Base-by-base conservation (phyloP, 2,113 vertebrate genomes). In the Apteryx mantelli region DNA sequence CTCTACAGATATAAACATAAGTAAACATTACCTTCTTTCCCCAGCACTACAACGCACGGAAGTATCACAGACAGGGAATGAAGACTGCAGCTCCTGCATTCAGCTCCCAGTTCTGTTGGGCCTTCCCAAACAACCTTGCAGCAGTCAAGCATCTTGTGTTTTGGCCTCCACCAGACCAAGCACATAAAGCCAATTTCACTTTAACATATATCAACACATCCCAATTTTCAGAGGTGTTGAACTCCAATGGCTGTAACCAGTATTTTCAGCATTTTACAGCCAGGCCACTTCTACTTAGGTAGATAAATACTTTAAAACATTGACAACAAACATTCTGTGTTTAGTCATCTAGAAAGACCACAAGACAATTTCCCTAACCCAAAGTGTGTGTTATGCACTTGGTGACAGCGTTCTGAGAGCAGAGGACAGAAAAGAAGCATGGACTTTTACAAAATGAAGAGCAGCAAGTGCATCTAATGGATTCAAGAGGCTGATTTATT, bases 11-110 rank as follows among this genome's bases (percentile, higher is more conserved):
- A 70, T 52, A 95, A 93, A 95, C 96, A 79, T 2, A 38, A 92
- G 92, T 92, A 95, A 96, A 96, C 82, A 95, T 75, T 73, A 48
- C 85, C 89, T 96, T 68, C 87, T 91, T 53, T 93, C 68, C 84
- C 40, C 63, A 55, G 66, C 2, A 28, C 68, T 32, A 64, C 55
- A 79, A 2, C 2, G 44, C 79, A 82, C 53, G 83, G 74, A 52
- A 76, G 38, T 52, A 42, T 8, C 64, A 40, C 30, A 46, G 50
- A 34, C n/a, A 75, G 13, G 63, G 25, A 20, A 48, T 20, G n/a
- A 88, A 53, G 7, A 36, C 48, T 28, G 9, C 0, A 1, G 61
- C 17, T 25, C 38, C 66, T 76, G 48, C 69, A 36, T n/a, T 73
- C 65, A 40, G 19, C 46, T 89, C 48, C 60, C 77, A 40, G 5